Conservation (phyloP, 2,888 invertebrate species). For the Helleia helle region DNA sequence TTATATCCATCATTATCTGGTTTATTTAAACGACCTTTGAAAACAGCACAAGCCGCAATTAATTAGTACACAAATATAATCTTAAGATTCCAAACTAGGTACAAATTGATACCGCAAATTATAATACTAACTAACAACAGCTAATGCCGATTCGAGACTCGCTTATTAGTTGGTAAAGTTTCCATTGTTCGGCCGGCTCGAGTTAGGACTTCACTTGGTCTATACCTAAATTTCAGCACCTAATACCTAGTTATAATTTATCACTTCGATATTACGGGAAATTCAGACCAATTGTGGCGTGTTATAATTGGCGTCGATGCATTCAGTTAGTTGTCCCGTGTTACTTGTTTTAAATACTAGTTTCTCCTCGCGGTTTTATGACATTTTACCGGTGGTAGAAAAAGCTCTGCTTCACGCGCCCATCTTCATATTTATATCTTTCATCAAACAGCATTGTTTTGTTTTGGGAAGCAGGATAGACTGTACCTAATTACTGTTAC, state of each 20-base stretch:
- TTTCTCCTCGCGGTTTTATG: too few relatives aligned
- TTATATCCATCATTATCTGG: too few relatives aligned
- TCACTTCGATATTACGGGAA: conserved; percentile 16
- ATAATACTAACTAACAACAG: conserved; percentile 27
- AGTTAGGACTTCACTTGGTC: conserved; percentile 18
- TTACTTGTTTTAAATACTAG: not conserved
- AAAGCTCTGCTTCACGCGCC: too few relatives aligned
- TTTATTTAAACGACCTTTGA: too few relatives aligned
- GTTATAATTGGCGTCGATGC: not conserved
- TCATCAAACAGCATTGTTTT: too few relatives aligned
- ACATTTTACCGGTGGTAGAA: too few relatives aligned
- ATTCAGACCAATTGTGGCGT: conserved; percentile 12
- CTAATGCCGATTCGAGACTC: conserved; percentile 27
- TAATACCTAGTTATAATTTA: conserved; percentile 17
- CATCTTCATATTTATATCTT: too few relatives aligned
- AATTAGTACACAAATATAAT: conserved; percentile 2
- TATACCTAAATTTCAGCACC: conserved; percentile 24
- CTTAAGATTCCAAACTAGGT: not conserved
- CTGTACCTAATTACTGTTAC: too few relatives aligned
- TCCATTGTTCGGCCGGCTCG: conserved; percentile 23
- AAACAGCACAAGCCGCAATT: too few relatives aligned
- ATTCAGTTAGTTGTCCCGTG: not conserved
- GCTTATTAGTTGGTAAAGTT: conserved; percentile 30
- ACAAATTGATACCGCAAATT: conserved; percentile 21
- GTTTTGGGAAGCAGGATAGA: too few relatives aligned